Percentiles rank a stretch among this genome's conserved stretches.
These are phyloP conservation scores for Monomorium pharaonis DNA, from an alignment of 1,140 invertebrate species.

Conservation along the genomic window DNA sequence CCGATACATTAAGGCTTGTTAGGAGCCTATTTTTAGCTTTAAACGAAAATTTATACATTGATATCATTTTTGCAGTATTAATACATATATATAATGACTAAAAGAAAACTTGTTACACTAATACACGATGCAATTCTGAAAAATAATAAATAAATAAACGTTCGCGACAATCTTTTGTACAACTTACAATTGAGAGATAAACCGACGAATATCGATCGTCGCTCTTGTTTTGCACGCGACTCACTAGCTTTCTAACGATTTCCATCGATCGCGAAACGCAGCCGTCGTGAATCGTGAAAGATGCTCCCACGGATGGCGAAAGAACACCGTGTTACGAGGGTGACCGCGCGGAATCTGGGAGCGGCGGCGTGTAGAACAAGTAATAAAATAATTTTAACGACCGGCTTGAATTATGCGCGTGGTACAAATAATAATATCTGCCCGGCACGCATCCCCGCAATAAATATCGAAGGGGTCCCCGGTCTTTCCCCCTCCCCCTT, in stretches of 20 bases:
- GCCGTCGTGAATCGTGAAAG: neutral
- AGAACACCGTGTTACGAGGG: conserved; percentile 39
- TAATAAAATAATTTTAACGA: conserved; percentile 84
- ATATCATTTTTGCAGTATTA: too few species aligned
- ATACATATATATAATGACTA: too few species aligned
- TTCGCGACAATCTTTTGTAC: neutral
- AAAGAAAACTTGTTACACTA: too few species aligned
- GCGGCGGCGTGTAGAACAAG: conserved; percentile 80
- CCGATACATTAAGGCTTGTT: too few species aligned
- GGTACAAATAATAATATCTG: conserved; percentile 84
- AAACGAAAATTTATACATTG: too few species aligned
- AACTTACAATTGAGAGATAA: neutral
- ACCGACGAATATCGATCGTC: neutral
- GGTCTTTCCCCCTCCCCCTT: conserved; percentile 29
- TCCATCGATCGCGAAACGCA: neutral
- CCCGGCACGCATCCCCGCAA: conserved; percentile 81
- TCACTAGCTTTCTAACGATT: neutral
- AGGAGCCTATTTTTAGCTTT: too few species aligned
- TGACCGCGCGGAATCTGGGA: conserved; percentile 70
- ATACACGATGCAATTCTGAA: neutral
- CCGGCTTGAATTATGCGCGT: conserved; percentile 83
- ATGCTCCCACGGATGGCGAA: neutral
- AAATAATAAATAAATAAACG: neutral
- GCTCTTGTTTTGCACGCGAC: neutral
- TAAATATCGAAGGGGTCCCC: conserved; percentile 79